These are phyloP conservation scores for Limulus polyphemus DNA, from an alignment of 2,888 invertebrate genomes.

Conservation along the genomic window DNA sequence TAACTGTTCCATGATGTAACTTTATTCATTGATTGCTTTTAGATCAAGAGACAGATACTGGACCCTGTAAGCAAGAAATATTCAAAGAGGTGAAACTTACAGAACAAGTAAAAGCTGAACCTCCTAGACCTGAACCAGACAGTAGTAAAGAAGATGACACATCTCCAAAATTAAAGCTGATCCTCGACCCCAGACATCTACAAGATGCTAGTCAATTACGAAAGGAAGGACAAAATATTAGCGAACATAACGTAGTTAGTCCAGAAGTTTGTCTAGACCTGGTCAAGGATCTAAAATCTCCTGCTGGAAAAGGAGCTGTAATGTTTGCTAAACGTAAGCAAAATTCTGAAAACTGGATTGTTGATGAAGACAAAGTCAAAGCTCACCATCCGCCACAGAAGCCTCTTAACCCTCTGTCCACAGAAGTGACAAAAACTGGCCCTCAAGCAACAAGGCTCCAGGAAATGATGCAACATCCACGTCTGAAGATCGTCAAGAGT, in stretches of 20 bases:
- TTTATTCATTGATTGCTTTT: too few species aligned
- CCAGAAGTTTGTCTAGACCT: constrained; percentile 63
- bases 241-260: constrained; percentile 44
- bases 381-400: constrained; percentile 1
- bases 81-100: too few species aligned
- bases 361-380: constrained; percentile 20
- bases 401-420: not conserved
- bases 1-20: too few species aligned
- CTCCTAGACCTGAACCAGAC: too few species aligned
- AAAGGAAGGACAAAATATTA: constrained; percentile 48
- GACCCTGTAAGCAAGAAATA: too few species aligned
- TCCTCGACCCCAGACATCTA: constrained; percentile 61
- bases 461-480: constrained; percentile 5
- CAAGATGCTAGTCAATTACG: constrained; percentile 52
- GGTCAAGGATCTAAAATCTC: constrained; percentile 62
- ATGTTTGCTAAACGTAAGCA: constrained; percentile 22
- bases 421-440: not conserved
- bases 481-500: constrained; percentile 48
- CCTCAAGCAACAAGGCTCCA: not conserved
- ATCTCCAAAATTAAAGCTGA: constrained; percentile 47
- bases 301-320: constrained; percentile 54
- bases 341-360: constrained; percentile 24
- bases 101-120: too few species aligned
- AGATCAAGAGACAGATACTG: too few species aligned
- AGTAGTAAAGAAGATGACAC: not conserved